A percentile compares a stretch with the other conserved stretches of the same genome.
Evolutionary conservation across 2,113 vertebrate genomes (phyloP).

Genomic region (Phocoena phocoena): DNA sequence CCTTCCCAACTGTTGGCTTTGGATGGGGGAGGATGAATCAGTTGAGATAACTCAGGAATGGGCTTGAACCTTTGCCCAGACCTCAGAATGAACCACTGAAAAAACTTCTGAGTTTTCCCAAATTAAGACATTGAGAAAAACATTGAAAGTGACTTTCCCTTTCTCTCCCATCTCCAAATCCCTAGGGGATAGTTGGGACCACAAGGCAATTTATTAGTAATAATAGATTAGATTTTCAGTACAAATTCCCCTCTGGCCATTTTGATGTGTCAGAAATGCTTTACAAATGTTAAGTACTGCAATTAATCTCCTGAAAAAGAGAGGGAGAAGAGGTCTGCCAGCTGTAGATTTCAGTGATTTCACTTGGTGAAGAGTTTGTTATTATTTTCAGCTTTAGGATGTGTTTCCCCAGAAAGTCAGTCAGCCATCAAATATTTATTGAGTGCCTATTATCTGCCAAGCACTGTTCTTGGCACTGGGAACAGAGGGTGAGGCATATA

Average conservation of each 20-base stretch:
- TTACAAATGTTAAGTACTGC: slow-evolving; percentile 74
- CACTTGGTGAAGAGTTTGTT: slow-evolving; percentile 39
- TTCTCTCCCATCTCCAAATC: slow-evolving; percentile 63
- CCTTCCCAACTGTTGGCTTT: slow-evolving; percentile 67
- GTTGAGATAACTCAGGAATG: slow-evolving; percentile 81
- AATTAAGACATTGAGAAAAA: slow-evolving; percentile 77
- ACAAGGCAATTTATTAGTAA: slow-evolving; percentile 77
- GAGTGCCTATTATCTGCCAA: not conserved
- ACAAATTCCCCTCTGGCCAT: slow-evolving; percentile 70
- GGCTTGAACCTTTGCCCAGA: slow-evolving; percentile 80
- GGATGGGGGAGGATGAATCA: slow-evolving; percentile 70
- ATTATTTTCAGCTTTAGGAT: slow-evolving; percentile 46
- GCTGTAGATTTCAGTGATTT: slow-evolving; percentile 64
- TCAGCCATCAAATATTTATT: not conserved
- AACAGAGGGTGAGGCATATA: not conserved
- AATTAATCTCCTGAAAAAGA: slow-evolving; percentile 67
- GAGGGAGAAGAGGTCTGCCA: slow-evolving; percentile 47
- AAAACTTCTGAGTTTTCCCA: slow-evolving; percentile 66
- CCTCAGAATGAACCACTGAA: slow-evolving; percentile 76
- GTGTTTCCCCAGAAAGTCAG: slow-evolving; percentile 10
- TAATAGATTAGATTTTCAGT: slow-evolving; percentile 72
- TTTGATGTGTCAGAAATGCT: slow-evolving; percentile 75
- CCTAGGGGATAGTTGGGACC: slow-evolving; percentile 61
- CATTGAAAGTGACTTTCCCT: slow-evolving; percentile 61
- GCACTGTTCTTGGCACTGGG: not conserved